Evolutionary conservation across 2,888 invertebrate species (phyloP), one percentile per base, ranked within the genome.

Genomic region (Drosophila flavopinicola): DNA sequence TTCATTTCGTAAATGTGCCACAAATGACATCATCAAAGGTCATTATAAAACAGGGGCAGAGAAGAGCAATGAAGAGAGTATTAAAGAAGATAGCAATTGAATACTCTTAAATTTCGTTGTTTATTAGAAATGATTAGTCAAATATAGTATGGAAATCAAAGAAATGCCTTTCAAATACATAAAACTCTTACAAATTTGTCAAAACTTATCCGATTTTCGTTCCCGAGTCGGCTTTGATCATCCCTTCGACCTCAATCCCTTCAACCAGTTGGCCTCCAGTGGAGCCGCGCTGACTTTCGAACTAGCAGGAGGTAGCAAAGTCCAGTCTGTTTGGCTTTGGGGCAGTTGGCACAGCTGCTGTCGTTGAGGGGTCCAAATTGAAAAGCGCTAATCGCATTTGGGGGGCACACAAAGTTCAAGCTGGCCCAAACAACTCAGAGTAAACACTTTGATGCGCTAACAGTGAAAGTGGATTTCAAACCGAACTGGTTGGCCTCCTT

Each of bases 1-100:
- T 27, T 10, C 10, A 2, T 2, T 24, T 13, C 11, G 3, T 24
- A 2, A 6, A 24, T 6, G 20, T 20, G n/a, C 11, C 10, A n/a
- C 7, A 10, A 24, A 33, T 32, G 32, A 33, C 13, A 33, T 47
- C 24, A 47, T n/a, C 17, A n/a, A 20, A 45, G 32, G 6, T 11
- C 45, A 45, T 9, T 6, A 23, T 5, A 32, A n/a, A 23, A 1
- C 1, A n/a, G 11, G n/a, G 15, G 0, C 9, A 11, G 5, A 1
- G 17, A 27, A 27, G 15, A 27, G 13, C 24, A 25, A 1, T 9
- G 6, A 24, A 5, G 5, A 25, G 11, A 11, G 30, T n/a, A 11
- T n/a, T 1, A 5, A 6, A 30, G 6, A 30, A 20, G 20, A 20
- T 2, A 20, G 20, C 20, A 20, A n/a, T n/a, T n/a, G n/a, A n/a